These are phyloP conservation scores for Hyperoodon ampullatus DNA, from an alignment of 2,113 vertebrate genomes.

Conservation along the genomic window DNA sequence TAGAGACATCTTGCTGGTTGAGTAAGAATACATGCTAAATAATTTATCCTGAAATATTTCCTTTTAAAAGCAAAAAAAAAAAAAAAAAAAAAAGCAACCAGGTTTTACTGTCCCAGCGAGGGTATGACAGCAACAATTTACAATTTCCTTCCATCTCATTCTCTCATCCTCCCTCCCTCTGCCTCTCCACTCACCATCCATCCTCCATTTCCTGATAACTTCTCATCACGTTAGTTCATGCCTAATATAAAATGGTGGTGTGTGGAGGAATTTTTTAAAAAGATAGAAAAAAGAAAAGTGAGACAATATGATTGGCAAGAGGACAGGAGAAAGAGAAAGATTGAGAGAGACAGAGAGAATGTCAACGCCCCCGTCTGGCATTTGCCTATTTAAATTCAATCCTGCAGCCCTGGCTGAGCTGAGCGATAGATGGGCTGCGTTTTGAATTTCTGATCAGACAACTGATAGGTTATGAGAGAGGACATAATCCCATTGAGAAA, in stretches of 20 bases:
- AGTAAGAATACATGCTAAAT: conserved; percentile 35
- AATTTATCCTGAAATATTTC: conserved; percentile 70
- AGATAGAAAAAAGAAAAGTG: conserved; percentile 59
- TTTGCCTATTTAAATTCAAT: conserved; percentile 94
- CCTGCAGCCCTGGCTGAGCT: conserved; percentile 85
- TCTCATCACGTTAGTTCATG: conserved; percentile 67
- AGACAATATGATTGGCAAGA: conserved; percentile 75
- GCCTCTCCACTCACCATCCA: conserved; percentile 60
- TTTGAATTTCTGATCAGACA: conserved; percentile 92
- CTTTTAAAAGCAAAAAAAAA: conserved; percentile 62
- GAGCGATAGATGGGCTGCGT: conserved; percentile 86
- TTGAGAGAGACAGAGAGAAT: conserved; percentile 85
- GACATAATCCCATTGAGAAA: conserved; percentile 88
- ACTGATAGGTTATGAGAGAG: conserved; percentile 87
- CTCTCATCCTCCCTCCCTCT: conserved; percentile 28
- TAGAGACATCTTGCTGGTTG: conserved; percentile 44
- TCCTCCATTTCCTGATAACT: conserved; percentile 83
- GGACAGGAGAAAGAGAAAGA: conserved; percentile 79
- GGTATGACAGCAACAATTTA: conserved; percentile 75
- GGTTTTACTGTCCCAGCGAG: conserved; percentile 74
- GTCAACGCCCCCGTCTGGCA: conserved; percentile 87
- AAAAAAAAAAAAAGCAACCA: background rate
- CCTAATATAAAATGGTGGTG: conserved; percentile 82
- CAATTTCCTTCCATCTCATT: conserved; percentile 74
- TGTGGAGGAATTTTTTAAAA: conserved; percentile 52